Conservation (phyloP, 2,888 invertebrate genomes). For the Halictus quadricinctus region DNA sequence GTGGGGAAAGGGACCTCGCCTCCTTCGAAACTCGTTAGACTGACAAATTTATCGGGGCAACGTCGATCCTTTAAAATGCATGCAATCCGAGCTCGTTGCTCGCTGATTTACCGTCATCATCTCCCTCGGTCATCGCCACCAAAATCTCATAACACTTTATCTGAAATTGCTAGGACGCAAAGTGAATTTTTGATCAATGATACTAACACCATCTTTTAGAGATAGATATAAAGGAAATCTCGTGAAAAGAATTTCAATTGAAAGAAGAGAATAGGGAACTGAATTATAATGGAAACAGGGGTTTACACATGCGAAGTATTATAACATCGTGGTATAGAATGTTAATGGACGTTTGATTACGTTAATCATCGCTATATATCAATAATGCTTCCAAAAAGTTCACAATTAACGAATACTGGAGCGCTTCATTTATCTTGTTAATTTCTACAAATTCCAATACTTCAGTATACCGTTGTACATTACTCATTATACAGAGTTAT, state of each 20-base stretch:
- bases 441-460: neutral
- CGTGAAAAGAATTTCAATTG: neutral
- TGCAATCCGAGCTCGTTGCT: slow-evolving; percentile 36
- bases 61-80: slow-evolving; percentile 62
- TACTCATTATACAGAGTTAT: neutral
- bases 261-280: neutral
- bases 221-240: neutral
- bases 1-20: slow-evolving; percentile 55
- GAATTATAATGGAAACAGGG: neutral
- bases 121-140: neutral
- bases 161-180: neutral
- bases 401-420: neutral
- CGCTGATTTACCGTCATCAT: slow-evolving; percentile 17
- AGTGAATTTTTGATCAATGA: neutral
- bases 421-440: neutral
- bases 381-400: neutral
- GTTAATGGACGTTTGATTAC: neutral
- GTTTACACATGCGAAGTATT: no score
- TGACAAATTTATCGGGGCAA: slow-evolving; percentile 65
- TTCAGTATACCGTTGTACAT: neutral
- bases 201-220: neutral
- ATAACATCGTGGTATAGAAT: neutral
- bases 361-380: neutral
- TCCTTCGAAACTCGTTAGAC: slow-evolving; percentile 69
- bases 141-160: neutral